Conservation (phyloP, 35 echinoderm and acorn worm genomes). For the Heliocidaris erythrogramma region DNA sequence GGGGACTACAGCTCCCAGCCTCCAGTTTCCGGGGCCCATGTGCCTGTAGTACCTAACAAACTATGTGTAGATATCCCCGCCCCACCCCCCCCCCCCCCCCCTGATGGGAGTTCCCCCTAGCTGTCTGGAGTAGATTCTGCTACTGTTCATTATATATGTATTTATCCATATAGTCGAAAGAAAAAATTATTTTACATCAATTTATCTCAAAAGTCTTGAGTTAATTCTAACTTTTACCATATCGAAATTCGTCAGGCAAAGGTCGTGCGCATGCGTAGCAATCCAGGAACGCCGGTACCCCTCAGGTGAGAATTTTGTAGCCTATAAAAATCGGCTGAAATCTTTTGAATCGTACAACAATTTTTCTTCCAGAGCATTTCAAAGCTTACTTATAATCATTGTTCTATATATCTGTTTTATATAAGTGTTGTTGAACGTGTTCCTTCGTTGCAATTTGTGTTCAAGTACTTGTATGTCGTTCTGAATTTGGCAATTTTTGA, state of each 20-base stretch:
- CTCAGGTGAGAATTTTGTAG: slow-evolving; percentile 5
- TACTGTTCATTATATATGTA: too few species aligned
- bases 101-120: too few species aligned
- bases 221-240: neutral
- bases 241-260: neutral
- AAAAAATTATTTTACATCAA: too few species aligned
- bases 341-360: neutral
- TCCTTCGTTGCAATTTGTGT: neutral
- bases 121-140: too few species aligned
- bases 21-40: too few species aligned
- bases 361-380: neutral
- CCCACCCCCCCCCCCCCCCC: too few species aligned
- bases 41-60: too few species aligned
- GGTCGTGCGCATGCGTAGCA: slow-evolving; percentile 36
- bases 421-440: neutral
- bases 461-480: neutral
- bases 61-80: too few species aligned
- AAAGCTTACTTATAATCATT: neutral
- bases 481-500: neutral
- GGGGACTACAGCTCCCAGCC: too few species aligned
- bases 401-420: neutral
- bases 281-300: slow-evolving; percentile 36
- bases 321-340: neutral
- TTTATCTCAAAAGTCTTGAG: neutral
- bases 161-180: too few species aligned